Evolutionary conservation across 1,140 invertebrate genomes (phyloP).

Genomic region (Centruroides sculpturatus): DNA sequence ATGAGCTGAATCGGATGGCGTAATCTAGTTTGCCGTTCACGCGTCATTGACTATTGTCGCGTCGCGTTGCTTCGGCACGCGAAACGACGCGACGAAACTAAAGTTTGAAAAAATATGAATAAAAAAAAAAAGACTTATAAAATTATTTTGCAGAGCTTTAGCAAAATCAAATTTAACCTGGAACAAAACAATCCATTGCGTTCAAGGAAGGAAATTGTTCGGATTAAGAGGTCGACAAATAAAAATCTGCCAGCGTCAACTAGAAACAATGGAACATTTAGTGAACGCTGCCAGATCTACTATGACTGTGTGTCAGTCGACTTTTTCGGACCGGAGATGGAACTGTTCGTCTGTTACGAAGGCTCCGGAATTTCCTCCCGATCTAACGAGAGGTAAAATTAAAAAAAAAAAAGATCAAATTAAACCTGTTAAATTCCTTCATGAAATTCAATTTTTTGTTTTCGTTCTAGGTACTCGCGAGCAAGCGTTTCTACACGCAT

Average conservation of each 20-base stretch:
- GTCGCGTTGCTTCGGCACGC: too few species aligned
- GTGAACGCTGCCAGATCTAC: constrained; percentile 51
- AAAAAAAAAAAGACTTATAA: too few species aligned
- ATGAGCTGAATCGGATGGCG: too few species aligned
- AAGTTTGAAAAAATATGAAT: too few species aligned
- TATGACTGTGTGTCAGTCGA: constrained; percentile 49
- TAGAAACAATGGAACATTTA: constrained; percentile 60
- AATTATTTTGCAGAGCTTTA: constrained; percentile 6
- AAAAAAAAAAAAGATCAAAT: neutral
- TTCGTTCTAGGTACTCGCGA: constrained; percentile 51
- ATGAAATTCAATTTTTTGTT: neutral
- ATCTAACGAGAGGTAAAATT: constrained; percentile 53
- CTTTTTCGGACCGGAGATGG: constrained; percentile 60
- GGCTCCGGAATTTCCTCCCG: constrained; percentile 53
- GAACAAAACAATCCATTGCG: constrained; percentile 21
- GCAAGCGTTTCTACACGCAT: constrained; percentile 59
- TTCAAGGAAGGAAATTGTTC: constrained; percentile 34
- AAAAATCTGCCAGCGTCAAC: constrained; percentile 44
- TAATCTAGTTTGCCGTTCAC: too few species aligned
- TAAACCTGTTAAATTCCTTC: neutral
- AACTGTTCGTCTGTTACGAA: constrained; percentile 66
- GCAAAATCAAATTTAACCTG: constrained; percentile 11
- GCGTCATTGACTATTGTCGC: too few species aligned
- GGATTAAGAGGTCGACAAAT: constrained; percentile 44
- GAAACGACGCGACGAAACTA: too few species aligned